Base-by-base conservation (phyloP, 2,888 invertebrate species). In the Heterodera filipjevi region DNA sequence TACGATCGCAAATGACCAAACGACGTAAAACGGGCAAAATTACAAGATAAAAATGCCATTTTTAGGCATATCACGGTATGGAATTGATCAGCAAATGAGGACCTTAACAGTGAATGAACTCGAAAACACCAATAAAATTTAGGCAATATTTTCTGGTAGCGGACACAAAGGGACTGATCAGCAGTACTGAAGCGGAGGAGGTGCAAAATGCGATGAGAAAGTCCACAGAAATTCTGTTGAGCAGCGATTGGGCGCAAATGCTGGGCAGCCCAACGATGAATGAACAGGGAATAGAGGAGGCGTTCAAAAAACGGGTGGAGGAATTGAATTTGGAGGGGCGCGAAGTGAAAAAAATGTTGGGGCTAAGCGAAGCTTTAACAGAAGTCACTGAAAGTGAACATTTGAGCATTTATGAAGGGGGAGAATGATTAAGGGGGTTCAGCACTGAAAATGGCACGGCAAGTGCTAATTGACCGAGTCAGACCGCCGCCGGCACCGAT, bases 171-270 rank as follows among this genome's bases (percentile, higher is more conserved):
- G 8, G 59, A 8, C 59, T 59, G 59, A 27, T 59, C 27, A 59
- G 27, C 27, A 12, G n/a, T 12, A 27, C n/a, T 8, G 59, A 59
- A 59, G 27, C 59, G 59, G 27, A 6, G n/a, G n/a, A 59, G 5
- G 59, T 59, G 59, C n/a, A 59, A 59, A 59, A 59, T 59, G 59
- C 59, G 27, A 8, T 59, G 27, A n/a, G n/a, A 59, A 59, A 59
- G 27, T n/a, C 59, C 27, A 27, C 27, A 12, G 27, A 59, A 10
- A 59, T 59, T 59, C 27, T 59, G 59, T 59, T 27, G n/a, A 59
- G 59, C 27, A 59, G 22, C 10, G 59, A 59, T 59, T 59, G 59
- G 59, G 27, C n/a, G 8, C 27, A 59, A 59, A 59, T 59, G n/a
- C n/a, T 59, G 59, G 59, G 59, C 27, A 59, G 27, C 8, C 59